A percentile compares a stretch with the other conserved stretches of the same genome.
Conservation (phyloP, 1,140 invertebrate species). For the Rhopalosiphum maidis region DNA sequence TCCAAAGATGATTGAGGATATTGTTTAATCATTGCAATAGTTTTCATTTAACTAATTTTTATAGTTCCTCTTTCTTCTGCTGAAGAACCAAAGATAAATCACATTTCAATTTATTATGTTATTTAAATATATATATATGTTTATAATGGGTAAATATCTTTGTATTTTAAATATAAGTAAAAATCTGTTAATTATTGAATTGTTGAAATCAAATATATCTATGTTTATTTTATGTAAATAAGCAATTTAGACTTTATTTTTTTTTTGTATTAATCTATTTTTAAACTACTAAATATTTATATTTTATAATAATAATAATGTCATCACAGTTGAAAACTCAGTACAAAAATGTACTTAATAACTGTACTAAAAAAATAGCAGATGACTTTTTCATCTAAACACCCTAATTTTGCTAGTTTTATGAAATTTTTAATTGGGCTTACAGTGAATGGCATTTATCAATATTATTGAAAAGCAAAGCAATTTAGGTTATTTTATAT, state of each 20-base stretch:
- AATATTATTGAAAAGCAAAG: no score
- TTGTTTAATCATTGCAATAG: background rate
- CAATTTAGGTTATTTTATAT: no score
- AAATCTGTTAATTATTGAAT: background rate
- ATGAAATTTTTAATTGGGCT: no score
- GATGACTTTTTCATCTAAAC: no score
- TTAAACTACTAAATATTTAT: no score
- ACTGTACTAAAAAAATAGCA: no score
- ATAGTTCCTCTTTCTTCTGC: constrained; percentile 24
- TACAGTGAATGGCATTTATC: no score
- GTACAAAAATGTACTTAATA: no score
- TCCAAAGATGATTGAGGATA: constrained; percentile 35
- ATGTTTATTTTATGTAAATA: constrained; percentile 1
- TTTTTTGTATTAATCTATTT: no score
- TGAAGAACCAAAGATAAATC: background rate
- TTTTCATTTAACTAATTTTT: background rate
- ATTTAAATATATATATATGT: background rate
- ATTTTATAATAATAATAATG: no score
- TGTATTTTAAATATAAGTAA: background rate
- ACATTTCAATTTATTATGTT: background rate
- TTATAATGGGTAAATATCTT: background rate
- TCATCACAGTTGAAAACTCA: no score
- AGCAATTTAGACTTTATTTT: background rate
- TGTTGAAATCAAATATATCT: background rate
- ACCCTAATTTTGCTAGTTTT: no score